These are phyloP conservation scores for Uropetala carovei DNA, from an alignment of 2,888 invertebrate species.

Conservation along the genomic window DNA sequence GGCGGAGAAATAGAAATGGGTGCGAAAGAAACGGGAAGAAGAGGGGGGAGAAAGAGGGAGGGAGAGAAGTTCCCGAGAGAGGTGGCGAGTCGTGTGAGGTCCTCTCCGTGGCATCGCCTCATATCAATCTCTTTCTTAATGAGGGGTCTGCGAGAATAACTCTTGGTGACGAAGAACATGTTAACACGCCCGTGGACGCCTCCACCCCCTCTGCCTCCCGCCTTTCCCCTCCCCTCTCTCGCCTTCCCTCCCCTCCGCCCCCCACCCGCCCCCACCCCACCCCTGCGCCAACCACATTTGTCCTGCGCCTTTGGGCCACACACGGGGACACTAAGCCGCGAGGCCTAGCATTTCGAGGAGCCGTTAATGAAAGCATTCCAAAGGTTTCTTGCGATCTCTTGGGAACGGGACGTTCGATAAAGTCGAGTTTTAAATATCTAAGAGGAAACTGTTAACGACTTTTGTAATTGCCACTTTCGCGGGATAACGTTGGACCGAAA, in stretches of 20 bases:
- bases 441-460: too few relatives aligned
- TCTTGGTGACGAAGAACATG: conserved; percentile 61
- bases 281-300: too few relatives aligned
- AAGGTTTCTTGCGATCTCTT: too few relatives aligned
- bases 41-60: not conserved
- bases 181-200: conserved; percentile 36
- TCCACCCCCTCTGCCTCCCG: not conserved
- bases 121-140: conserved; percentile 66
- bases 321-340: not conserved
- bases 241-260: not conserved
- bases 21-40: too few relatives aligned
- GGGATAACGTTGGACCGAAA: too few relatives aligned
- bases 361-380: too few relatives aligned
- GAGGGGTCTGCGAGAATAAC: conserved; percentile 49
- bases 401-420: too few relatives aligned
- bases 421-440: too few relatives aligned
- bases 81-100: not conserved
- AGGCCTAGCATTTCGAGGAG: not conserved
- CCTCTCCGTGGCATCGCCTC: not conserved
- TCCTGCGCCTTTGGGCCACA: not conserved
- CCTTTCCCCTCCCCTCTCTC: not conserved
- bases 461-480: too few relatives aligned
- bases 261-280: too few relatives aligned
- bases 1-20: too few relatives aligned
- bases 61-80: too few relatives aligned